phyloP scores from a whole-genome alignment of 2,888 invertebrate genomes.

The Melanargia galathea region DNA sequence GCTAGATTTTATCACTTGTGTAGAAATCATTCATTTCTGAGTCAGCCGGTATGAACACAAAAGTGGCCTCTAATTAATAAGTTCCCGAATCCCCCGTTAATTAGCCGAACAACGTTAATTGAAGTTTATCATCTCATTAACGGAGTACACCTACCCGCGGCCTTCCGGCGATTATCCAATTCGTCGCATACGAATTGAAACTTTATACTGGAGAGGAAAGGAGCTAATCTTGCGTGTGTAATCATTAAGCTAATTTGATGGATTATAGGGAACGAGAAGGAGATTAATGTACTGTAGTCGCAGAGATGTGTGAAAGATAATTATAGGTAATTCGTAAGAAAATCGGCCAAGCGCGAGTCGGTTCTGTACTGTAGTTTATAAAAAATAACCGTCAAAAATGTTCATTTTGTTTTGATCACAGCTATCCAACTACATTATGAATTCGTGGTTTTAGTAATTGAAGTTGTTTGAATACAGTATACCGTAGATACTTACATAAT shows the following conservation, averaged over 20 bases:
- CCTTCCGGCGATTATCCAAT: neutral
- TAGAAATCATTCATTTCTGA: too few relatives aligned
- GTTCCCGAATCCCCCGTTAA: neutral
- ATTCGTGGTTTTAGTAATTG: too few relatives aligned
- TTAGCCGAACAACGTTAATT: conserved; percentile 3
- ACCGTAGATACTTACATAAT: too few relatives aligned
- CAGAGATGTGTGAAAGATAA: neutral
- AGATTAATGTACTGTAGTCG: conserved; percentile 5
- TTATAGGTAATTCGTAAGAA: neutral
- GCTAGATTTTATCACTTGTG: too few relatives aligned
- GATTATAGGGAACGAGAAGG: conserved; percentile 2
- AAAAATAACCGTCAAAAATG: too few relatives aligned
- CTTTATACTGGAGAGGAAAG: neutral
- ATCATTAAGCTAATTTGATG: conserved; percentile 10
- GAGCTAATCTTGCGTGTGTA: conserved; percentile 10
- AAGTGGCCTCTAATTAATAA: conserved; percentile 7
- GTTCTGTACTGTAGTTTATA: too few relatives aligned
- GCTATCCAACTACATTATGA: too few relatives aligned
- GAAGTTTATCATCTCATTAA: conserved; percentile 15
- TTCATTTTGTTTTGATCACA: too few relatives aligned
- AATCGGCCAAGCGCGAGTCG: too few relatives aligned
- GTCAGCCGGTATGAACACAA: neutral
- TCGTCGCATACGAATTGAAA: conserved; percentile 15
- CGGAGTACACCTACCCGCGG: neutral
- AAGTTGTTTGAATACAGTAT: too few relatives aligned